phyloP scores from a whole-genome alignment of 1,140 invertebrate species.

The Uloborus diversus region DNA sequence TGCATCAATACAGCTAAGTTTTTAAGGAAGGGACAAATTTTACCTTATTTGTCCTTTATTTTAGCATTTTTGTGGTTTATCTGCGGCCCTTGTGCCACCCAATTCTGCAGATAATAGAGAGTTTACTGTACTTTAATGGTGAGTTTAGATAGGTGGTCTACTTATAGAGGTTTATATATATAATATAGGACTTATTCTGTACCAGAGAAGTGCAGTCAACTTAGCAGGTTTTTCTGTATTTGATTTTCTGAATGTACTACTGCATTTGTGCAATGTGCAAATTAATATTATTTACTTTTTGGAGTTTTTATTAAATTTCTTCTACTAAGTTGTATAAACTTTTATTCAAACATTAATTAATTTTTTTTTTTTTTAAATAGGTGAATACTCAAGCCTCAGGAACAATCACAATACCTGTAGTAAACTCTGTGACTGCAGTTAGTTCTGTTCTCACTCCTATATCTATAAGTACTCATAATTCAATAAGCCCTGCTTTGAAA shows the following conservation, averaged over 20 bases:
- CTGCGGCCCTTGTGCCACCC: too few relatives aligned
- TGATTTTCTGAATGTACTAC: background rate
- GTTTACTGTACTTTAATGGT: too few relatives aligned
- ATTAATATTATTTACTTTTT: background rate
- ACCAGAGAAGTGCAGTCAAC: background rate
- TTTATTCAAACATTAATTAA: background rate
- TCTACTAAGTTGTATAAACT: background rate
- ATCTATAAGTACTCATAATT: slow-evolving; percentile 4
- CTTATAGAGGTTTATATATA: too few relatives aligned
- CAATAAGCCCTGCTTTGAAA: background rate
- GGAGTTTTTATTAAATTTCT: background rate
- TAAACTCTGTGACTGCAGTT: background rate
- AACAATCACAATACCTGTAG: background rate
- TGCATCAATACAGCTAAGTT: too few relatives aligned
- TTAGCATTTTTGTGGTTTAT: too few relatives aligned
- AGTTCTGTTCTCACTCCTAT: background rate
- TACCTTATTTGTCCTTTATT: too few relatives aligned
- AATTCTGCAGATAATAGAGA: too few relatives aligned
- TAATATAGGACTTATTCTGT: background rate
- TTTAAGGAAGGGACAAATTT: too few relatives aligned
- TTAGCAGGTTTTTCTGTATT: background rate
- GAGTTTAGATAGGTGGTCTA: too few relatives aligned
- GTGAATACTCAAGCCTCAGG: slow-evolving; percentile 2
- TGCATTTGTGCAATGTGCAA: background rate
- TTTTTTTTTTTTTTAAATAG: background rate